Percentiles rank a stretch among this genome's conserved stretches.
phyloP scores from a whole-genome alignment of 2,797 vertebrate genomes.

The Mus caroli region DNA sequence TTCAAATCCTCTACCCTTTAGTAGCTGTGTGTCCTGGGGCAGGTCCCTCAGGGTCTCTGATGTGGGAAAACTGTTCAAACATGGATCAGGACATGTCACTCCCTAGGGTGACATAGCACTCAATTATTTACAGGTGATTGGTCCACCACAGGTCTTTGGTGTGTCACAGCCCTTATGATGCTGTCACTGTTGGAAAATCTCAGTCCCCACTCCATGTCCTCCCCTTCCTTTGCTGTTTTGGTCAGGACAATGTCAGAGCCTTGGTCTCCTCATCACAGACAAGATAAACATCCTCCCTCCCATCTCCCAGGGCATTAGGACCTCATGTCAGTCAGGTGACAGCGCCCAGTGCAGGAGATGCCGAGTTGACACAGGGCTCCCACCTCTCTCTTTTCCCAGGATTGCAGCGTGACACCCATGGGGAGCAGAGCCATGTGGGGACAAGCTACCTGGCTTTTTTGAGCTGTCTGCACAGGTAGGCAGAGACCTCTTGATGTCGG shows the following conservation, averaged over 20 bases:
- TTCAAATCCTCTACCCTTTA: neutral
- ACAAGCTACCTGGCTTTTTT: neutral
- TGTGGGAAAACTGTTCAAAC: neutral
- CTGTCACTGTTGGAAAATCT: neutral
- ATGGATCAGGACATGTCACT: fast-evolving
- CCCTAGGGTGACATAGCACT: fast-evolving
- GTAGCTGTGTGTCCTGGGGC: neutral
- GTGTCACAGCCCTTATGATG: neutral
- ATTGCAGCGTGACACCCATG: neutral
- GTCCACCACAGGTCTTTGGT: neutral
- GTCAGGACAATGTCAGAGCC: neutral
- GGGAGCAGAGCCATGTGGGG: fast-evolving
- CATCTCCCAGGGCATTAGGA: neutral
- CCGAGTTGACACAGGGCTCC: no score
- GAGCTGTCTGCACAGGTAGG: neutral
- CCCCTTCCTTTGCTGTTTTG: neutral
- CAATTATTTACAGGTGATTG: no score
- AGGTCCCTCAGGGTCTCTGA: neutral
- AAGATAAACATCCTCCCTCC: fast-evolving
- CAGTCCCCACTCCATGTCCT: neutral
- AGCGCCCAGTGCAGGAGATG: neutral
- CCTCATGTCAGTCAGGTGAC: neutral
- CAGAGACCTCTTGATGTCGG: neutral
- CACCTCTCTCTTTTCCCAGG: neutral
- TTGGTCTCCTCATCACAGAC: neutral